Evolutionary conservation across 2,113 vertebrate species (phyloP).

Genomic region (Lynx canadensis): DNA sequence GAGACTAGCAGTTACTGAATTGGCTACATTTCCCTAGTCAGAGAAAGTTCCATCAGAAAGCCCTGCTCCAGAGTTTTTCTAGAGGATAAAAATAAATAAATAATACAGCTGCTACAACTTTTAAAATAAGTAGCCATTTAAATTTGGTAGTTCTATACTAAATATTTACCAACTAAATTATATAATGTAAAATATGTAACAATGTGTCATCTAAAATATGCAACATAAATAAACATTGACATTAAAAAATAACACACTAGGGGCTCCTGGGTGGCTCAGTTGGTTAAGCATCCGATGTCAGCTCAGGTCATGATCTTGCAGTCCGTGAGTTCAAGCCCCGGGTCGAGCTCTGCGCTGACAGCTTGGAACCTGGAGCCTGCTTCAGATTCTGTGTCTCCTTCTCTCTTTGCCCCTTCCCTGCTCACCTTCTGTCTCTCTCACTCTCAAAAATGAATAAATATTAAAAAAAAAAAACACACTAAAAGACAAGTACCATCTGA

Average conservation of each 20-base stretch:
- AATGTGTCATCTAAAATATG: neutral
- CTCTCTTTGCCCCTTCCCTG: too few relatives aligned
- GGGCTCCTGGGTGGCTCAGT: too few relatives aligned
- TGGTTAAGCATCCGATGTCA: too few relatives aligned
- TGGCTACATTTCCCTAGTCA: neutral
- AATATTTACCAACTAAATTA: slow-evolving; percentile 10
- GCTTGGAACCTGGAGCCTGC: too few relatives aligned
- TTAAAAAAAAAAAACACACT: too few relatives aligned
- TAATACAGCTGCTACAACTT: neutral
- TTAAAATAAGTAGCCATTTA: neutral
- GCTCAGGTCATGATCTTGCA: too few relatives aligned
- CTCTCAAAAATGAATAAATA: too few relatives aligned
- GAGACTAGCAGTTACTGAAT: neutral
- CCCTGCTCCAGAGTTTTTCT: neutral
- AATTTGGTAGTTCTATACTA: neutral
- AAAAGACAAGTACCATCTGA: too few relatives aligned
- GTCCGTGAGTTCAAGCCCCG: too few relatives aligned
- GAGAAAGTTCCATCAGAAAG: neutral
- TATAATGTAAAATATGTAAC: neutral
- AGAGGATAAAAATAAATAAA: neutral
- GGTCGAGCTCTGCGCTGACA: too few relatives aligned
- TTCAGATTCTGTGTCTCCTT: too few relatives aligned
- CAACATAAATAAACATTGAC: neutral
- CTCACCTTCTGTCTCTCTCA: too few relatives aligned
- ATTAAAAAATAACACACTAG: neutral